Percentiles rank a stretch among this genome's conserved stretches.
Evolutionary conservation across 2,888 invertebrate species (phyloP).

Genomic region (Andricus curvator): DNA sequence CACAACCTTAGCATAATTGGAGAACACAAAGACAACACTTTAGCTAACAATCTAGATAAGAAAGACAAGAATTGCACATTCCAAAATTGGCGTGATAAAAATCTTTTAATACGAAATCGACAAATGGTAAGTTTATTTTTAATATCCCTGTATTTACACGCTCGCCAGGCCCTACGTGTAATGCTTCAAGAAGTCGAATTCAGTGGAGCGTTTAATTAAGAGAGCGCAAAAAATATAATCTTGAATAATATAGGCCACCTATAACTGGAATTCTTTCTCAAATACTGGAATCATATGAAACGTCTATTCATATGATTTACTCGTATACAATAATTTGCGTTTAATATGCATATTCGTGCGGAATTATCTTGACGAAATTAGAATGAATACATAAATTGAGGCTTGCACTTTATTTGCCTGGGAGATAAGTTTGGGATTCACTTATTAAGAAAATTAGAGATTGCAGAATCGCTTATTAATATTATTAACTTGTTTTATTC

Average conservation of each 20-base stretch:
- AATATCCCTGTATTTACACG: not conserved
- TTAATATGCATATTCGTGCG: not conserved
- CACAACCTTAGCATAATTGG: not conserved
- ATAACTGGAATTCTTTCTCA: not conserved
- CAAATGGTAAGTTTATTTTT: not conserved
- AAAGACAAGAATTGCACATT: not conserved
- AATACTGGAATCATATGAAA: conserved; percentile 5
- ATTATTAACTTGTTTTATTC: conserved; percentile 26
- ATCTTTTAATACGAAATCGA: not conserved
- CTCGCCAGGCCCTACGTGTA: not conserved
- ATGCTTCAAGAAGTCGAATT: not conserved
- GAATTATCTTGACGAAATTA: not conserved
- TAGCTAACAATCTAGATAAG: not conserved
- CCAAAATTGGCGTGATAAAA: not conserved
- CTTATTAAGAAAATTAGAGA: conserved; percentile 10
- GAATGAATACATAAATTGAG: not conserved
- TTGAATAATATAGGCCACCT: not conserved
- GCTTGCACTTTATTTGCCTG: not conserved
- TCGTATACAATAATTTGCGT: not conserved
- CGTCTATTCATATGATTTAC: not conserved
- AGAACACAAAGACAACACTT: not conserved
- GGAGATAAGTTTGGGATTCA: conserved; percentile 10
- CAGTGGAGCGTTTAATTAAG: conserved; percentile 1
- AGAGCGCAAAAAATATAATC: not conserved
- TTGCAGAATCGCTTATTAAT: conserved; percentile 16